Conservation (phyloP, 2,888 invertebrate species). For the Pandemis corylana region DNA sequence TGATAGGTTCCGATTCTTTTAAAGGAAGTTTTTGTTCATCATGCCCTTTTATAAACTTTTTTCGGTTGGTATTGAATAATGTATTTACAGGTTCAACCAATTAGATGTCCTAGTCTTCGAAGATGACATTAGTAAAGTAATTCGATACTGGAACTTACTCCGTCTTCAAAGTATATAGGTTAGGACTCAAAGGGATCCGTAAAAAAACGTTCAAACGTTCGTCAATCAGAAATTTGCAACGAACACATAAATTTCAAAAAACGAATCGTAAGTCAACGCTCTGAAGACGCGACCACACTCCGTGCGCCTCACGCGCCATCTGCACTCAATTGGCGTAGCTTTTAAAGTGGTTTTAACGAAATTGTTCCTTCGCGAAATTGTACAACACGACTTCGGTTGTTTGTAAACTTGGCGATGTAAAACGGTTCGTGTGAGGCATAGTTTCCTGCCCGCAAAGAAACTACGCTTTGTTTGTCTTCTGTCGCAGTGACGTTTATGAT, state of each 20-base stretch:
- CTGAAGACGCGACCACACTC: slow-evolving; percentile 78
- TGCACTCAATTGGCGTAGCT: slow-evolving; percentile 79
- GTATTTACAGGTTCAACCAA: not conserved
- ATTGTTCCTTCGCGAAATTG: slow-evolving; percentile 64
- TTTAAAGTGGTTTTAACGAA: slow-evolving; percentile 63
- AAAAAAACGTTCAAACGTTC: slow-evolving; percentile 18
- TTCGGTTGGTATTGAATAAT: not conserved
- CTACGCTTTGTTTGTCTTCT: not conserved
- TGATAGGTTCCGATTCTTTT: slow-evolving; percentile 55
- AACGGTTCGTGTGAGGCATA: slow-evolving; percentile 20
- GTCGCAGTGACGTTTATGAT: slow-evolving; percentile 4
- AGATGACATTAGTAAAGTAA: no score
- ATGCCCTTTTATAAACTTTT: not conserved
- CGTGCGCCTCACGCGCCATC: slow-evolving; percentile 76
- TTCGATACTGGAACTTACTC: not conserved
- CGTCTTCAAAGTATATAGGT: not conserved
- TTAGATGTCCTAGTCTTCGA: not conserved
- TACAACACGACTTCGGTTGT: slow-evolving; percentile 45
- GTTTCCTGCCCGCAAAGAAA: slow-evolving; percentile 13
- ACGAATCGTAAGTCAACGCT: slow-evolving; percentile 52
- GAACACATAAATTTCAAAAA: slow-evolving; percentile 60
- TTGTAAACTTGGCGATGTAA: slow-evolving; percentile 42
- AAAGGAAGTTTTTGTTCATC: not conserved
- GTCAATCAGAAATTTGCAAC: slow-evolving; percentile 43
- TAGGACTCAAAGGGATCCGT: not conserved